Conservation (phyloP, 2,888 invertebrate genomes). For the Ceramica pisi region DNA sequence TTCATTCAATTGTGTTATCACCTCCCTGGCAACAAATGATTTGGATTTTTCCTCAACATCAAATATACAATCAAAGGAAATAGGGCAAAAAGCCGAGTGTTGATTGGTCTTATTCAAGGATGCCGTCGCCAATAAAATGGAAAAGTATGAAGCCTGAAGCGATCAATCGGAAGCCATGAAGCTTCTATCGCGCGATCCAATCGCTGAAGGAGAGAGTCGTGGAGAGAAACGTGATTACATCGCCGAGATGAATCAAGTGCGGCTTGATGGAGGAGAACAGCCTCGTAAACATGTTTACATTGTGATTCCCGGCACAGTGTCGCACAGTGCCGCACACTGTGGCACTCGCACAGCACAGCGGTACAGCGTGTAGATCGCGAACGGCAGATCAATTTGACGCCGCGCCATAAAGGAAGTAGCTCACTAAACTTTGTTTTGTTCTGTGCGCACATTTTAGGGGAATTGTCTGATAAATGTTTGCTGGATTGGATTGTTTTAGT, state of each 20-base stretch:
- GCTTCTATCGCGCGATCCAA: slow-evolving; percentile 50
- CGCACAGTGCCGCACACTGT: not conserved
- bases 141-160: slow-evolving; percentile 54
- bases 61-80: slow-evolving; percentile 55
- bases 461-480: slow-evolving; percentile 25
- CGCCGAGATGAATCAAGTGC: slow-evolving; percentile 66
- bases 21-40: slow-evolving; percentile 46
- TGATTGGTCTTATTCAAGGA: slow-evolving; percentile 65
- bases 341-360: not conserved
- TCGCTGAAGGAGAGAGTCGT: slow-evolving; percentile 36
- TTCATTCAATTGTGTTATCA: slow-evolving; percentile 30
- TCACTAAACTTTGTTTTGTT: slow-evolving; percentile 63
- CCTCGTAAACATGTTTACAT: slow-evolving; percentile 74
- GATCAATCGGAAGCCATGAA: slow-evolving; percentile 64
- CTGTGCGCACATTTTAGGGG: slow-evolving; percentile 46
- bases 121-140: slow-evolving; percentile 59
- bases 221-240: slow-evolving; percentile 54
- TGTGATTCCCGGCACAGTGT: slow-evolving; percentile 7
- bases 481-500: slow-evolving; percentile 37
- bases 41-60: slow-evolving; percentile 43
- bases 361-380: slow-evolving; percentile 27
- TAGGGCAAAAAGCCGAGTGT: slow-evolving; percentile 46
- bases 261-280: slow-evolving; percentile 65
- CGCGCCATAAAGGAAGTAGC: slow-evolving; percentile 52
- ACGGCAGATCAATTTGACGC: slow-evolving; percentile 45